phyloP scores from a whole-genome alignment of 2,113 vertebrate species.

The Pollimyrus isidori region DNA sequence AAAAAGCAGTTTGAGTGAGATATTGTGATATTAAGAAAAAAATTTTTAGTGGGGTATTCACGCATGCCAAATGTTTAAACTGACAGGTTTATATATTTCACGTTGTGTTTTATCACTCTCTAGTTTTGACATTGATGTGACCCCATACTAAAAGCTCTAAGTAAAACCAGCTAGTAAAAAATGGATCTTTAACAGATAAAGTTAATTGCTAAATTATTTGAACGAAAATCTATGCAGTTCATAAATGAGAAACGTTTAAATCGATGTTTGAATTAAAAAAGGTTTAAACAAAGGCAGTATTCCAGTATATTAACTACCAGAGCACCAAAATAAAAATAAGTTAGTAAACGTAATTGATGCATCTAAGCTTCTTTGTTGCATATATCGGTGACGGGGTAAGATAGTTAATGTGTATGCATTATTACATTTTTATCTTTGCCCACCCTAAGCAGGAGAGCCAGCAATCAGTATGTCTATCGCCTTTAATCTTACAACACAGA shows the following conservation, averaged over 20 bases:
- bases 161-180: not conserved
- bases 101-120: not conserved
- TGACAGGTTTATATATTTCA: not conserved
- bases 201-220: not conserved
- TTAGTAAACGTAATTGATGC: not conserved
- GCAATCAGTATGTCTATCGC: slow-evolving; percentile 23
- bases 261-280: not conserved
- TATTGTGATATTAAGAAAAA: not conserved
- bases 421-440: not conserved
- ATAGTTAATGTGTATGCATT: not conserved
- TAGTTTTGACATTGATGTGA: not conserved
- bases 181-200: not conserved
- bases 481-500: slow-evolving; percentile 29
- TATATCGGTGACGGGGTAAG: not conserved
- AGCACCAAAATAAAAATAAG: not conserved
- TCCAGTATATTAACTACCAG: not conserved
- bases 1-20: not conserved
- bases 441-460: slow-evolving; percentile 4
- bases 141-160: not conserved
- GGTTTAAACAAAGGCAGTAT: not conserved
- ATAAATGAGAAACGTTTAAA: not conserved
- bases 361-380: not conserved
- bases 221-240: not conserved
- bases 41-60: not conserved
- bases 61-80: not conserved